Percentiles rank a stretch among this genome's conserved stretches.
phyloP scores from a whole-genome alignment of 2,888 invertebrate species.

The Sipha maydis region DNA sequence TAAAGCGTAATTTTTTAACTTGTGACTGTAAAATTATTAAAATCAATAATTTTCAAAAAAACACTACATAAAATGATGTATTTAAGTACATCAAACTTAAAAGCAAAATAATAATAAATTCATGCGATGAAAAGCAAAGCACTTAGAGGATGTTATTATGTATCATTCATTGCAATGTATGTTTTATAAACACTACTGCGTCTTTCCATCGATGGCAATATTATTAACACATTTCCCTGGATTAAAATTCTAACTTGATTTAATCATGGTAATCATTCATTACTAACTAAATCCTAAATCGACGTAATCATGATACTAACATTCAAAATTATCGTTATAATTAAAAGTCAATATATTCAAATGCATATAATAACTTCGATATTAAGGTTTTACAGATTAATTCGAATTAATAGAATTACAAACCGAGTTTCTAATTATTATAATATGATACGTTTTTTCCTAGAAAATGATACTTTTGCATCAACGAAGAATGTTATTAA shows the following conservation, averaged over 20 bases:
- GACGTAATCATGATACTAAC: too few species aligned
- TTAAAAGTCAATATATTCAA: too few species aligned
- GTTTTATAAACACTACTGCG: not conserved
- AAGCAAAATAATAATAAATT: conserved; percentile 17
- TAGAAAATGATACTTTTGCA: not conserved
- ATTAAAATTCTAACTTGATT: not conserved
- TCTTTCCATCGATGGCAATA: not conserved
- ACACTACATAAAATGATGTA: not conserved
- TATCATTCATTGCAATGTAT: not conserved
- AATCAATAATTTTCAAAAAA: conserved; percentile 27
- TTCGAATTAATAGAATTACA: not conserved
- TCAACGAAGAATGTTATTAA: not conserved
- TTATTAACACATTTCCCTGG: not conserved
- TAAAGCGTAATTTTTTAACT: not conserved
- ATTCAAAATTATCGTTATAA: too few species aligned
- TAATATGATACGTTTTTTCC: not conserved
- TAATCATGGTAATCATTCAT: too few species aligned
- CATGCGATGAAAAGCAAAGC: conserved; percentile 34
- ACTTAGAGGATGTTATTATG: not conserved
- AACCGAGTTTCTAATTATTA: too few species aligned
- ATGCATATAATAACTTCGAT: not conserved
- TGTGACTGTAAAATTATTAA: conserved; percentile 29
- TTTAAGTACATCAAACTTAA: not conserved
- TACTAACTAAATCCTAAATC: too few species aligned
- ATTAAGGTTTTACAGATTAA: not conserved